Evolutionary conservation across 2,113 vertebrate genomes (phyloP).

Genomic region (Hippoglossus stenolepis): DNA sequence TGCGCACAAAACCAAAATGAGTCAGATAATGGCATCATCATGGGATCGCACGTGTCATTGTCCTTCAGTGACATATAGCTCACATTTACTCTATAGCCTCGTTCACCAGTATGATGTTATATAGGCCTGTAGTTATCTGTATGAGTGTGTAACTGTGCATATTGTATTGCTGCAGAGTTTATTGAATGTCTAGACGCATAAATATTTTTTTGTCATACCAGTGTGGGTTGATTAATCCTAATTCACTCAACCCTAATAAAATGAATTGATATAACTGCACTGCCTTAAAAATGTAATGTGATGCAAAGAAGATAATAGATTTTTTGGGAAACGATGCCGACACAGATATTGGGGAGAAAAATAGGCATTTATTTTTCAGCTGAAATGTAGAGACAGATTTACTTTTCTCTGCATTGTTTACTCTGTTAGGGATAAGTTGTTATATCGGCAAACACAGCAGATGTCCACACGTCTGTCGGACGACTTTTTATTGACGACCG

Average conservation of each 20-base stretch:
- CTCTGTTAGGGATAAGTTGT: no score
- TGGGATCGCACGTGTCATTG: neutral
- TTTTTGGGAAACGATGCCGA: no score
- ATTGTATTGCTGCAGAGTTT: neutral
- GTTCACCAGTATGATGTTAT: neutral
- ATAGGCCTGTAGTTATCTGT: neutral
- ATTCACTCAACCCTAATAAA: constrained; percentile 10
- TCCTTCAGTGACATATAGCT: neutral
- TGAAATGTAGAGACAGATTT: no score
- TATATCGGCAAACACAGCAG: neutral
- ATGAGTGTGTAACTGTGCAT: neutral
- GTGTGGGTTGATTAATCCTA: constrained; percentile 17
- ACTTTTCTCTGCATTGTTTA: no score
- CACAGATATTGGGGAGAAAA: no score
- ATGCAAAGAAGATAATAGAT: constrained; percentile 10
- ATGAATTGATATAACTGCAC: neutral
- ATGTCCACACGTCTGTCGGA: no score
- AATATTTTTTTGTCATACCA: neutral
- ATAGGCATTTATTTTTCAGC: no score
- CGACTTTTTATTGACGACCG: no score
- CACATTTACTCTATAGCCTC: neutral
- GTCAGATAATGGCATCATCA: constrained; percentile 16
- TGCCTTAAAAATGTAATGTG: constrained; percentile 1
- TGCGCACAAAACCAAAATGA: neutral
- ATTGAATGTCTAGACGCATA: neutral